These are phyloP conservation scores for Caenorhabditis latens DNA, from an alignment of 1,140 invertebrate species.

Conservation along the genomic window DNA sequence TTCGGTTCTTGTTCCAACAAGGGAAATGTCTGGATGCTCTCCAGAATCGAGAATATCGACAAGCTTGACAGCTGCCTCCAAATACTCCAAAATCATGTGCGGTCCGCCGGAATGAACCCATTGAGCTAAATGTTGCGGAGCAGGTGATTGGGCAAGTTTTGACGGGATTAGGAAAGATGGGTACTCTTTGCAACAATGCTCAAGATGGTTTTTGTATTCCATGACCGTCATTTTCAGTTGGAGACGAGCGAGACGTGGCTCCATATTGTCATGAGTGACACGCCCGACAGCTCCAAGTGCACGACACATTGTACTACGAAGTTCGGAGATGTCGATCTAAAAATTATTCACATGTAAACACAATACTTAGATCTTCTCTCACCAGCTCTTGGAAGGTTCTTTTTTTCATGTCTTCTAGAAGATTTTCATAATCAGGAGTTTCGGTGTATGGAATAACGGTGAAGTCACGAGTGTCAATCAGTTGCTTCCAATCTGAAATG, in stretches of 20 bases:
- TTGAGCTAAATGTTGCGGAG: constrained; percentile 36
- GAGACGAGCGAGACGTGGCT: constrained; percentile 21
- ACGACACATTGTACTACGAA: constrained; percentile 39
- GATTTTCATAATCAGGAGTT: constrained; percentile 2
- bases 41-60: constrained; percentile 17
- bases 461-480: constrained; percentile 41
- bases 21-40: constrained; percentile 1
- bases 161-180: constrained; percentile 25
- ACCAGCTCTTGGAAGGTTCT: constrained; percentile 39
- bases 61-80: constrained; percentile 36
- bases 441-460: constrained; percentile 1
- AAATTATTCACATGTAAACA: neutral
- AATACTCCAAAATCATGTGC: constrained; percentile 29
- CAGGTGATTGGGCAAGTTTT: constrained; percentile 30
- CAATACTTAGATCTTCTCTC: no score
- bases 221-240: constrained; percentile 40
- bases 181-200: constrained; percentile 32
- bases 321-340: constrained; percentile 34
- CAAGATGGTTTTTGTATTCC: constrained; percentile 22
- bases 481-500: constrained; percentile 39
- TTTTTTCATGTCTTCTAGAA: constrained; percentile 37
- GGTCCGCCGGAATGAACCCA: constrained; percentile 35
- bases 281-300: constrained; percentile 27
- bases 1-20: constrained; percentile 31
- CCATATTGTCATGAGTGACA: constrained; percentile 17